phyloP scores from a whole-genome alignment of 2,888 invertebrate genomes.

The Sinotaia quadrata region DNA sequence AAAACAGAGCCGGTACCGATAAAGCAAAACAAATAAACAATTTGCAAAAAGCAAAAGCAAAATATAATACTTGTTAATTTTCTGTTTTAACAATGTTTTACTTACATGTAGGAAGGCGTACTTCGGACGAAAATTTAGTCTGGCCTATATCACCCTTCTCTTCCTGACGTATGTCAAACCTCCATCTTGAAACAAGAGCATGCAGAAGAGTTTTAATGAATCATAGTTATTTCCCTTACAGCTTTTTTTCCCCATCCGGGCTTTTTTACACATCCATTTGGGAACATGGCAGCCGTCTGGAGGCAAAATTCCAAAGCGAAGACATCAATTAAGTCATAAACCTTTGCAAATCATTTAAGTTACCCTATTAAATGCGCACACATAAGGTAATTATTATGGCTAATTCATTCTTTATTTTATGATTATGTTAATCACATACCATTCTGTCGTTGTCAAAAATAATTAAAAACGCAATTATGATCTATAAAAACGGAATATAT shows the following conservation, averaged over 20 bases:
- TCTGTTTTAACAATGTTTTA: too few relatives aligned
- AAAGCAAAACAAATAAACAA: too few relatives aligned
- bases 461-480: background rate
- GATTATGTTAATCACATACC: background rate
- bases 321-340: conserved; percentile 10
- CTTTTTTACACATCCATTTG: conserved; percentile 43
- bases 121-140: too few relatives aligned
- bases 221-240: conserved; percentile 6
- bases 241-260: conserved; percentile 49
- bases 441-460: background rate
- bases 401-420: background rate
- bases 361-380: background rate
- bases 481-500: too few relatives aligned
- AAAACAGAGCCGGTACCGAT: too few relatives aligned
- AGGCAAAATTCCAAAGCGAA: conserved; percentile 38
- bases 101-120: too few relatives aligned
- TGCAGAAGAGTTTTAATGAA: conserved; percentile 1
- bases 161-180: conserved; percentile 9
- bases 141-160: too few relatives aligned
- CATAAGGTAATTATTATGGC: background rate
- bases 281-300: conserved; percentile 66
- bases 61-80: too few relatives aligned
- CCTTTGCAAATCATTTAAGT: background rate
- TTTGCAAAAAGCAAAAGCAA: too few relatives aligned
- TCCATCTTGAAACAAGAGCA: conserved; percentile 19